These are phyloP conservation scores for Thomomys bottae DNA, from an alignment of 2,113 vertebrate species.

Conservation along the genomic window DNA sequence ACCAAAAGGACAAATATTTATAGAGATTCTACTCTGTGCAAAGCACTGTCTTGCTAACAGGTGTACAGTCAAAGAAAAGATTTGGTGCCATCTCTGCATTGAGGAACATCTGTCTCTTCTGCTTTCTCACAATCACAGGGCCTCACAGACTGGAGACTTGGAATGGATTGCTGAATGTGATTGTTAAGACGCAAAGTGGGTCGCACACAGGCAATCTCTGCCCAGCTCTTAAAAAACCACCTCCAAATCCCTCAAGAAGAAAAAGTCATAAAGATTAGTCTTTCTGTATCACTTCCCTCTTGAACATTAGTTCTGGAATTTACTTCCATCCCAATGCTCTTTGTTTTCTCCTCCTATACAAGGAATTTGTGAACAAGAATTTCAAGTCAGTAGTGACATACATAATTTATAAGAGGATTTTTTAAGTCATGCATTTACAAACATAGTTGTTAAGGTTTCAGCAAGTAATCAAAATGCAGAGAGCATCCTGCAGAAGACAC, in stretches of 20 bases:
- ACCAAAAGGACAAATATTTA: neutral
- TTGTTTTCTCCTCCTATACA: slow-evolving; percentile 42
- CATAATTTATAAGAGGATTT: slow-evolving; percentile 64
- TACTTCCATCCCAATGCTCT: slow-evolving; percentile 3
- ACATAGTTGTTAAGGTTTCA: slow-evolving; percentile 63
- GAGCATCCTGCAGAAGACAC: slow-evolving; percentile 35
- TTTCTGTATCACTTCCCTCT: neutral
- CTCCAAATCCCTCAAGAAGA: neutral
- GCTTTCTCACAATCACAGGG: neutral
- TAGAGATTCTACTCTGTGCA: neutral
- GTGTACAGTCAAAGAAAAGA: neutral
- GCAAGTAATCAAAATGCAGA: slow-evolving; percentile 69
- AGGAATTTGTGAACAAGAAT: slow-evolving; percentile 52
- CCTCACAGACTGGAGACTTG: neutral
- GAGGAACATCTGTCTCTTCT: too few relatives aligned
- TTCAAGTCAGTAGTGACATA: slow-evolving; percentile 54
- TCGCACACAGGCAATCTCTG: accelerated
- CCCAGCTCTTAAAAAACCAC: neutral
- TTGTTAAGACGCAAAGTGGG: neutral
- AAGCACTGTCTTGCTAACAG: neutral
- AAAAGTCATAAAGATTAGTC: neutral
- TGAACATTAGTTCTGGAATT: slow-evolving; percentile 29
- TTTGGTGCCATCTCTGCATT: neutral
- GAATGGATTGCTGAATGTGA: neutral
- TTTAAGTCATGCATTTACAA: slow-evolving; percentile 43